Percentiles rank a stretch among this genome's conserved stretches.
Conservation (phyloP, 2,113 vertebrate genomes). For the Myrmophylax atrothorax region DNA sequence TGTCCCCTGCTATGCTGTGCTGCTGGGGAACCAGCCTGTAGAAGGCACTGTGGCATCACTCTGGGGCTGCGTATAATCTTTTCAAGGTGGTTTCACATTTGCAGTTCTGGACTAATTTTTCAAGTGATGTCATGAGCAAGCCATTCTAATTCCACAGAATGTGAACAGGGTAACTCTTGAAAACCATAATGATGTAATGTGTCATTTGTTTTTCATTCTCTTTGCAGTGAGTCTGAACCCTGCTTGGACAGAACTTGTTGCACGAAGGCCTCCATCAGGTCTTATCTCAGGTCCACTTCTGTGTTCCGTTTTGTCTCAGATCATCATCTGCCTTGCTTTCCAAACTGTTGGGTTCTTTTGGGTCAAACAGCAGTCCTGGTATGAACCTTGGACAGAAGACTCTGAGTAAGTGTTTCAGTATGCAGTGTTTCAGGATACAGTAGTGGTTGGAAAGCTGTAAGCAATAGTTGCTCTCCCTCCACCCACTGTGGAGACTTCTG, state of each 20-base stretch:
- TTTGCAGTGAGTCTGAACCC: conserved; percentile 94
- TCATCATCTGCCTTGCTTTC: conserved; percentile 91
- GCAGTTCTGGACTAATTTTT: background rate
- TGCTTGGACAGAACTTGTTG: conserved; percentile 93
- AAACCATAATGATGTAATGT: background rate
- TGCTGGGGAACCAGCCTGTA: background rate
- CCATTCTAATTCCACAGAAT: background rate
- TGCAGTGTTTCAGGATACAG: background rate
- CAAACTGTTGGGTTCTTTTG: conserved; percentile 88
- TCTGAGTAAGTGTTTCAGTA: conserved; percentile 82
- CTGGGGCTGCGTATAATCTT: background rate
- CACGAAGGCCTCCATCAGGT: conserved; percentile 89
- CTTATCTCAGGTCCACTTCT: conserved; percentile 93
- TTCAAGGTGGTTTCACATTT: background rate
- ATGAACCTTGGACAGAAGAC: conserved; percentile 76
- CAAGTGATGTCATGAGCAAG: background rate
- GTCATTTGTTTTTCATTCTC: background rate
- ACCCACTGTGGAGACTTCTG: background rate
- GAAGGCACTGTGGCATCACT: conserved; percentile 13
- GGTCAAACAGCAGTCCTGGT: conserved; percentile 89
- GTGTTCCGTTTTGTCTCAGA: conserved; percentile 93
- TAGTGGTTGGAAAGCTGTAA: background rate
- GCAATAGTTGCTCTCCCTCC: background rate
- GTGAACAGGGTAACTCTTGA: background rate
- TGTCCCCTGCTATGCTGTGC: background rate